A percentile compares a stretch with the other conserved stretches of the same genome.
Conservation (phyloP, 2,113 vertebrate genomes). For the Thamnophis sirtalis region DNA sequence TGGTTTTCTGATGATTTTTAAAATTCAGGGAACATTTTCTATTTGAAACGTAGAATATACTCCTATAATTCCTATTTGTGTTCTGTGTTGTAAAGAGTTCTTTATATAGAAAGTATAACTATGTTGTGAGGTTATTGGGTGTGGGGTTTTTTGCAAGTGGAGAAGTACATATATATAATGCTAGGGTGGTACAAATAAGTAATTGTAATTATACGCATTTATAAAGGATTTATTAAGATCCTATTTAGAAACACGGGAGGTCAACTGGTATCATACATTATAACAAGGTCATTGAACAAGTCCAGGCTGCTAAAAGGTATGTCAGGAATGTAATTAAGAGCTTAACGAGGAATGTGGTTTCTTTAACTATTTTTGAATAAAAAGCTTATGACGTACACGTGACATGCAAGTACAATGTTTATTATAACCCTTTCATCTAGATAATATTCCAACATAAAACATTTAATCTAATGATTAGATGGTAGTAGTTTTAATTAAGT, state of each 20-base stretch:
- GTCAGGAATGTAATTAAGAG: slow-evolving; percentile 37
- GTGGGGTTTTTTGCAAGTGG: not conserved
- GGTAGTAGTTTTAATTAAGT: not conserved
- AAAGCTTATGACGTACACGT: slow-evolving; percentile 6
- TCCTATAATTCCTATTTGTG: not conserved
- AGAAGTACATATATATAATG: not conserved
- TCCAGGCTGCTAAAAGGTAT: slow-evolving; percentile 13
- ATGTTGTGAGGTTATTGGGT: not conserved
- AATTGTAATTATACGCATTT: not conserved
- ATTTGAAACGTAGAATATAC: not conserved
- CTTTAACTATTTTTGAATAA: slow-evolving; percentile 38
- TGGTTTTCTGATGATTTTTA: not conserved
- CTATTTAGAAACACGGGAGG: not conserved
- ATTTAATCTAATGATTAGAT: not conserved
- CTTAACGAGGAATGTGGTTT: slow-evolving; percentile 38
- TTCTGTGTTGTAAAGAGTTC: not conserved
- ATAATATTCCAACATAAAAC: not conserved
- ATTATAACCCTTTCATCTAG: not conserved
- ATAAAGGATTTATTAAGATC: not conserved
- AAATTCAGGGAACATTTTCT: not conserved
- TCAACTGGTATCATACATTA: not conserved
- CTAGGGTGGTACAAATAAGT: not conserved
- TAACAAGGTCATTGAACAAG: slow-evolving; percentile 26
- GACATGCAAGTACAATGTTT: not conserved
- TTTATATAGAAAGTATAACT: not conserved